A percentile compares a stretch with the other conserved stretches of the same genome.
Evolutionary conservation across 2,113 vertebrate species (phyloP).

Genomic region (Oncorhynchus gorbuscha): DNA sequence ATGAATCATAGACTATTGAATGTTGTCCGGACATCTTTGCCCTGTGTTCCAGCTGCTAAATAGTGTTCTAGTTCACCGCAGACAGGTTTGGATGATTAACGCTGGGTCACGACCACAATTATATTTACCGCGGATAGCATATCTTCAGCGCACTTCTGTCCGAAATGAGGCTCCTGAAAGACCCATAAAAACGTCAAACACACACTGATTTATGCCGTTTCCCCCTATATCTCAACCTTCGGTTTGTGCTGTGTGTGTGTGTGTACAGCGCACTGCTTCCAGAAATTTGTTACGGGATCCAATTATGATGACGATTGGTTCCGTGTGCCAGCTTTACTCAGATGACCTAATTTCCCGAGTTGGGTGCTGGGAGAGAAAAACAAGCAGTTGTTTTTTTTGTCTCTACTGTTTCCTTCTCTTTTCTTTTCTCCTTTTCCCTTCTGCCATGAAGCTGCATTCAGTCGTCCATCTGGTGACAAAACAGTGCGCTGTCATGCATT

Average conservation of each 20-base stretch:
- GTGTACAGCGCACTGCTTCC: conserved; percentile 39
- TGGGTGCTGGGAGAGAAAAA: conserved; percentile 39
- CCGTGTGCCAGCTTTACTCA: conserved; percentile 59
- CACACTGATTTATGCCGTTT: conserved; percentile 56
- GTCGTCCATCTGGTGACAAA: conserved; percentile 51
- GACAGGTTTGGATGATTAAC: conserved; percentile 50
- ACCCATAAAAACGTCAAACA: conserved; percentile 63
- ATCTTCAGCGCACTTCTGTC: conserved; percentile 62
- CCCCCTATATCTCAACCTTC: conserved; percentile 14
- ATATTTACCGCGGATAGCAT: conserved; percentile 62
- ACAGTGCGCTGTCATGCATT: conserved; percentile 60
- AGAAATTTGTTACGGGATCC: conserved; percentile 66
- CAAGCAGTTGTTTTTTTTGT: conserved; percentile 9
- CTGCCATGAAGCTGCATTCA: conserved; percentile 62
- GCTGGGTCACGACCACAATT: conserved; percentile 70
- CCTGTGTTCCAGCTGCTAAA: too few relatives aligned
- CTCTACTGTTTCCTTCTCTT: neutral
- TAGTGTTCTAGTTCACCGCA: neutral
- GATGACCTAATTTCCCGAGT: conserved; percentile 74
- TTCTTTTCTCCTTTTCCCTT: conserved; percentile 28
- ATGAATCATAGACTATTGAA: too few relatives aligned
- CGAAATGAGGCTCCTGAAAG: conserved; percentile 63
- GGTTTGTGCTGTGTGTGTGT: conserved; percentile 32
- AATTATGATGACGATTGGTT: conserved; percentile 74
- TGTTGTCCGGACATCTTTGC: too few relatives aligned